Conservation (phyloP, 1,140 invertebrate species). For the Sitodiplosis mosellana region DNA sequence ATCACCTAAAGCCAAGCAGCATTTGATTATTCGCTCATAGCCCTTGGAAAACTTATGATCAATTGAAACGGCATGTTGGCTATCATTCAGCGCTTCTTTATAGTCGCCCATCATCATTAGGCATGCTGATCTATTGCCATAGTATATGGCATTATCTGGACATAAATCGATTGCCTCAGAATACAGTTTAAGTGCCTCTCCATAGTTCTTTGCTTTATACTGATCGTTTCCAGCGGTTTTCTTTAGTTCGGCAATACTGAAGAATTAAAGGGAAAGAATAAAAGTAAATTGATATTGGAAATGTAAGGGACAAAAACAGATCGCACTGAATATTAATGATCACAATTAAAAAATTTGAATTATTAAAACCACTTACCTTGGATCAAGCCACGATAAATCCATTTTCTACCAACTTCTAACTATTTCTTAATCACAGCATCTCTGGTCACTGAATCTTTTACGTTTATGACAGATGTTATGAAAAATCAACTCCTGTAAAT, state of each 20-base stretch:
- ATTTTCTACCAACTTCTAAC: no score
- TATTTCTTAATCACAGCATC: no score
- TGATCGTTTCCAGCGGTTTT: slow-evolving; percentile 76
- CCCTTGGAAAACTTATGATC: slow-evolving; percentile 65
- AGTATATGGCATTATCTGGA: slow-evolving; percentile 60
- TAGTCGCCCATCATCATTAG: slow-evolving; percentile 82
- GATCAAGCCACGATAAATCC: no score
- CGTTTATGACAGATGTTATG: no score
- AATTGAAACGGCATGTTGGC: slow-evolving; percentile 52
- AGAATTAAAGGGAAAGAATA: slow-evolving; percentile 17
- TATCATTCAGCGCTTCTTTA: slow-evolving; percentile 68
- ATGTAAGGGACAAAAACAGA: no score
- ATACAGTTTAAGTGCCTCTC: slow-evolving; percentile 63
- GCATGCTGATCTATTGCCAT: slow-evolving; percentile 81
- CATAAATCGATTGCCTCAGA: slow-evolving; percentile 68
- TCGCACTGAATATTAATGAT: no score
- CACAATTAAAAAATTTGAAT: no score
- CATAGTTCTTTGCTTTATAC: slow-evolving; percentile 74
- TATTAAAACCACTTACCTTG: no score
- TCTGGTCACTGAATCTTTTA: no score
- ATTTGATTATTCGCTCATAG: slow-evolving; percentile 63
- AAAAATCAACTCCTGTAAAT: no score
- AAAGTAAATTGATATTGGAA: no score
- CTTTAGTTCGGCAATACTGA: slow-evolving; percentile 61
- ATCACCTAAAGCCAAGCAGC: slow-evolving; percentile 61